Evolutionary conservation across 2,113 vertebrate species (phyloP).

Genomic region (Pelodiscus sinensis): DNA sequence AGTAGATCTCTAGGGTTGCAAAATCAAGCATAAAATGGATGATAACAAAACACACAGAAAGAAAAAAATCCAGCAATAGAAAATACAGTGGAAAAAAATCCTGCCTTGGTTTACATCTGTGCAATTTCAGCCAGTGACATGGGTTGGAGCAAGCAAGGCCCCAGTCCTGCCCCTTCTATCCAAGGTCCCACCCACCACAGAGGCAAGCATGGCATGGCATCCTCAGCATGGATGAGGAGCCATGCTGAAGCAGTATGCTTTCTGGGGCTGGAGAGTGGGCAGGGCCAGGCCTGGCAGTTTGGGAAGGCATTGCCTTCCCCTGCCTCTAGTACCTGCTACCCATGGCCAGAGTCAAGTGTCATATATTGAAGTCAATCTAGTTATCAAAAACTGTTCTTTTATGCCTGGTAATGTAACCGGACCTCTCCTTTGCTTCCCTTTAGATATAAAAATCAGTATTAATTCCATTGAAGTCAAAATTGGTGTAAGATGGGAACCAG

Average conservation of each 20-base stretch:
- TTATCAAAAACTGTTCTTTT: neutral
- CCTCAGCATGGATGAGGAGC: too few species aligned
- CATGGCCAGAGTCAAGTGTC: neutral
- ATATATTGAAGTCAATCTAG: constrained; percentile 3
- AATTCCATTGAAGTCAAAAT: neutral
- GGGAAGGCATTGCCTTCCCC: too few species aligned
- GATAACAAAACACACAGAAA: neutral
- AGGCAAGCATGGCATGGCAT: too few species aligned
- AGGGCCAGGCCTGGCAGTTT: too few species aligned
- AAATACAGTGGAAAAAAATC: neutral
- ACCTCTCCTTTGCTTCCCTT: neutral
- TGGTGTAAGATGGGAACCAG: constrained; percentile 15
- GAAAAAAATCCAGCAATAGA: neutral
- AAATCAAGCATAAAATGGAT: rapidly evolving
- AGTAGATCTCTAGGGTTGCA: neutral
- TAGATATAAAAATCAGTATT: neutral
- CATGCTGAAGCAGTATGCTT: too few species aligned
- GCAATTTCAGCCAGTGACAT: neutral
- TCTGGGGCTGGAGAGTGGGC: too few species aligned
- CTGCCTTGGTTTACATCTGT: neutral
- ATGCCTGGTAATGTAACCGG: neutral
- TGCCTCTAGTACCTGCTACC: too few species aligned
- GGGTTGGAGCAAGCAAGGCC: too few species aligned
- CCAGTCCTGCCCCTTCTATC: too few species aligned
- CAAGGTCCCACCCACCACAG: too few species aligned